Percentiles rank a stretch among this genome's conserved stretches.
Conservation (phyloP, 2,113 vertebrate genomes). For the Takifugu bimaculatus region DNA sequence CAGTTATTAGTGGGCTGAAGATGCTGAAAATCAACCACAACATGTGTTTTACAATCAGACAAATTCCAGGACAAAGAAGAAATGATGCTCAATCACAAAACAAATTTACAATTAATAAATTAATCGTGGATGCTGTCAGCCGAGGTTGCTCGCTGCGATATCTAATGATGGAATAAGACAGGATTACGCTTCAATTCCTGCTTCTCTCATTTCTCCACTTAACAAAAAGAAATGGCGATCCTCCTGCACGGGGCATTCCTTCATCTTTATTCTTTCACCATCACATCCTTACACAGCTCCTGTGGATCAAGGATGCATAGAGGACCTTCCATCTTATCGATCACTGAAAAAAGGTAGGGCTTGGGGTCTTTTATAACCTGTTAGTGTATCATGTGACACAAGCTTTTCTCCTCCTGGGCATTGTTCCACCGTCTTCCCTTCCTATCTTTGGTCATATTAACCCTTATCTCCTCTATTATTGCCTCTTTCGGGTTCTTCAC, state of each 20-base stretch:
- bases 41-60: neutral
- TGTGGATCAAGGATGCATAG: constrained; percentile 18
- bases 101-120: too few relatives aligned
- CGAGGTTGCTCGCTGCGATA: neutral
- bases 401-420: constrained; percentile 20
- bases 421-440: constrained; percentile 38
- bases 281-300: constrained; percentile 14
- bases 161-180: neutral
- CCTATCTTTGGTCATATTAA: constrained; percentile 28
- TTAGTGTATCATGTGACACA: constrained; percentile 18
- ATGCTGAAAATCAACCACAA: neutral
- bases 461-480: constrained; percentile 24
- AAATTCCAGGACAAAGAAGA: too few relatives aligned
- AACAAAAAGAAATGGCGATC: constrained; percentile 10
- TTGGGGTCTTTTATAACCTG: constrained; percentile 8
- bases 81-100: too few relatives aligned
- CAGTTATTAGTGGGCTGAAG: neutral
- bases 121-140: too few relatives aligned
- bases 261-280: constrained; percentile 22
- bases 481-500: constrained; percentile 9
- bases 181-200: constrained; percentile 23
- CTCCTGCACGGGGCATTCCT: constrained; percentile 25
- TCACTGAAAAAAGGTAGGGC: constrained; percentile 10
- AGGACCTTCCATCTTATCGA: constrained; percentile 26
- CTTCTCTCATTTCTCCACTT: constrained; percentile 10